Evolutionary conservation across 1,140 invertebrate genomes (phyloP).

Genomic region (Scaptomyza montana): DNA sequence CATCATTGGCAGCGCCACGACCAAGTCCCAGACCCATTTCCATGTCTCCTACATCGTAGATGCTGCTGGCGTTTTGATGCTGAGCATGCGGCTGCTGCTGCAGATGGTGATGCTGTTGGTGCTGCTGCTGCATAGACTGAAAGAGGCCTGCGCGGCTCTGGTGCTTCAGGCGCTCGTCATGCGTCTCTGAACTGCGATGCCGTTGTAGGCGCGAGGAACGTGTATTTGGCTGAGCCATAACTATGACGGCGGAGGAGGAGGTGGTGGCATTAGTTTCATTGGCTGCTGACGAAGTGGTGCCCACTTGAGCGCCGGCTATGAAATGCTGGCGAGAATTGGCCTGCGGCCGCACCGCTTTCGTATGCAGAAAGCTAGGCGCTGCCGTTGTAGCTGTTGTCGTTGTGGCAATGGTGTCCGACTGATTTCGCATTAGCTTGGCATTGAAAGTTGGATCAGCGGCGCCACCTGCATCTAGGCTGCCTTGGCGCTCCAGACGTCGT

Average conservation of each 20-base stretch:
- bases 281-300: neutral
- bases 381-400: slow-evolving; percentile 23
- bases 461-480: slow-evolving; percentile 64
- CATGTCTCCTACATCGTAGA: slow-evolving; percentile 68
- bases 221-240: slow-evolving; percentile 42
- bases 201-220: slow-evolving; percentile 69
- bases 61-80: slow-evolving; percentile 30
- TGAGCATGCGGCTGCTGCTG: slow-evolving; percentile 49
- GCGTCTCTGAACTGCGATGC: slow-evolving; percentile 80
- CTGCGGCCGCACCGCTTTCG: slow-evolving; percentile 43
- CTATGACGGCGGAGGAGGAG: slow-evolving; percentile 37
- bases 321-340: slow-evolving; percentile 64
- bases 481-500: slow-evolving; percentile 68
- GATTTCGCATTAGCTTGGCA: slow-evolving; percentile 71
- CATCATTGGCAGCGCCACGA: slow-evolving; percentile 48
- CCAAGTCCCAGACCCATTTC: slow-evolving; percentile 63
- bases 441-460: slow-evolving; percentile 37
- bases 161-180: slow-evolving; percentile 76
- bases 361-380: slow-evolving; percentile 60
- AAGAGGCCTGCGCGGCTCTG: slow-evolving; percentile 67
- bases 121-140: slow-evolving; percentile 69
- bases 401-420: slow-evolving; percentile 74
- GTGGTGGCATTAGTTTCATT: slow-evolving; percentile 6
- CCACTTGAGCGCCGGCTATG: slow-evolving; percentile 35
- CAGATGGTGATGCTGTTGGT: slow-evolving; percentile 49